phyloP scores from a whole-genome alignment of 1,140 invertebrate genomes.

The Aphidius ervi region DNA sequence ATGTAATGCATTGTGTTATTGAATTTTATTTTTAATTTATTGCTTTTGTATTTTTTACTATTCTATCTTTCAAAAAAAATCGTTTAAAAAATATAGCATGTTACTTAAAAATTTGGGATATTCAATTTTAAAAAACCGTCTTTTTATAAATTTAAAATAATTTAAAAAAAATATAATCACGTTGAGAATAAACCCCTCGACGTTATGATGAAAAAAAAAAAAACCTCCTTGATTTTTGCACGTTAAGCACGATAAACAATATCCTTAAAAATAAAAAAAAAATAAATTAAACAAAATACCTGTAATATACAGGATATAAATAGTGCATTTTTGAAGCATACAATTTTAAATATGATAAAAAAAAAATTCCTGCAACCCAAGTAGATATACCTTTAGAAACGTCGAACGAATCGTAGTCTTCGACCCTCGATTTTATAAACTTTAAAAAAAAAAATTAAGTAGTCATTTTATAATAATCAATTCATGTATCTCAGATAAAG shows the following conservation, averaged over 20 bases:
- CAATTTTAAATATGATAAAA: too few species aligned
- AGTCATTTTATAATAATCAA: background rate
- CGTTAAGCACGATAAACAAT: too few species aligned
- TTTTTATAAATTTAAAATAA: background rate
- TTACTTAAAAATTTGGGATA: background rate
- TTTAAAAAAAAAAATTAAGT: background rate
- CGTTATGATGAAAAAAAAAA: too few species aligned
- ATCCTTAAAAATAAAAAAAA: too few species aligned
- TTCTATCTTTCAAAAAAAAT: slow-evolving; percentile 18
- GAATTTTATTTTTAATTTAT: slow-evolving; percentile 19
- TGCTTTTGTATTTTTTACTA: slow-evolving; percentile 12
- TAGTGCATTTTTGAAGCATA: too few species aligned
- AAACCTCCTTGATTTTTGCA: background rate
- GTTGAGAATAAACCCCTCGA: too few species aligned
- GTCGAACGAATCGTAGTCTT: too few species aligned
- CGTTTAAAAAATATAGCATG: slow-evolving; percentile 2
- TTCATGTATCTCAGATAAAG: too few species aligned
- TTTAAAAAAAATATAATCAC: background rate
- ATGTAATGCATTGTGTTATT: slow-evolving; percentile 23
- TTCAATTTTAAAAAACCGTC: background rate
- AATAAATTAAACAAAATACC: too few species aligned
- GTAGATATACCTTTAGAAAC: too few species aligned
- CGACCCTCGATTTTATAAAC: background rate
- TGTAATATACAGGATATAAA: too few species aligned
- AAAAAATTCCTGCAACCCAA: too few species aligned